Evolutionary conservation across 2,888 invertebrate species (phyloP).

Genomic region (Unio pictorum): DNA sequence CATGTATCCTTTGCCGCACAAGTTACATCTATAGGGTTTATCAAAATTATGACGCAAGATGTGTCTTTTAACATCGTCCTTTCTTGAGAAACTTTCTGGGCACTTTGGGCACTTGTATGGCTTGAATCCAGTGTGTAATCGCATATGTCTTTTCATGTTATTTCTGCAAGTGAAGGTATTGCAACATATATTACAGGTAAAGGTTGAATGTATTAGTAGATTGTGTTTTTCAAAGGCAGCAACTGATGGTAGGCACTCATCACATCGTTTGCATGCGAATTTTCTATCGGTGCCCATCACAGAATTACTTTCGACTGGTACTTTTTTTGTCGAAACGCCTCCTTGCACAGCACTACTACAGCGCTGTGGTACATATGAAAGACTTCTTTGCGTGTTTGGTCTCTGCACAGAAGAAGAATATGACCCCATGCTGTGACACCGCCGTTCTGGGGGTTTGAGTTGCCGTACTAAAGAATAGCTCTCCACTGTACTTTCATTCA

Average conservation of each 20-base stretch:
- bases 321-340: too few relatives aligned
- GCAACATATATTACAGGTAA: conserved; percentile 54
- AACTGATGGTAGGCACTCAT: conserved; percentile 34
- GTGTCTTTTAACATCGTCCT: conserved; percentile 59
- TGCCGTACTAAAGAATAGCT: too few relatives aligned
- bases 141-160: conserved; percentile 57
- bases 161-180: conserved; percentile 55
- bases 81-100: conserved; percentile 50
- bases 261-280: conserved; percentile 49
- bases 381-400: too few relatives aligned
- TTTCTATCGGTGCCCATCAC: conserved; percentile 21
- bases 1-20: conserved; percentile 55
- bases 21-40: conserved; percentile 54
- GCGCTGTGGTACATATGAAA: too few relatives aligned
- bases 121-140: conserved; percentile 56
- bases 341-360: too few relatives aligned
- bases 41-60: conserved; percentile 53
- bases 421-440: too few relatives aligned
- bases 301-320: not conserved
- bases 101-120: conserved; percentile 54
- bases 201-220: conserved; percentile 41
- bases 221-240: conserved; percentile 50
- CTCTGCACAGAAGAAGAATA: too few relatives aligned
- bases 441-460: too few relatives aligned
- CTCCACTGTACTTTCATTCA: too few relatives aligned